Base-by-base conservation (phyloP, 2,888 invertebrate genomes). In the Trichopoda pennipes region DNA sequence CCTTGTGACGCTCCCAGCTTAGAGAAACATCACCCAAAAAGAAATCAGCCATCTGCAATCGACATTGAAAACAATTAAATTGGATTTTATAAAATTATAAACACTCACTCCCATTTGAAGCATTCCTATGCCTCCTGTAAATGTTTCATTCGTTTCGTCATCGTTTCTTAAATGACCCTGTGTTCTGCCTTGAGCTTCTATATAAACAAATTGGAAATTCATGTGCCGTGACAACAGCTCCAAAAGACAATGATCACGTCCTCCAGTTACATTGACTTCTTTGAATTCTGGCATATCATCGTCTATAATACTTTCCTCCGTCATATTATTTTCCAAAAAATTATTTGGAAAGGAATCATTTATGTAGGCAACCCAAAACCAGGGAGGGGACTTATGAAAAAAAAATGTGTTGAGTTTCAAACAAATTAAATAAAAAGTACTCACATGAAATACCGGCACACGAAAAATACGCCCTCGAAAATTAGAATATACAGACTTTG, bases 1-100 rank as follows among this genome's bases (percentile, higher is more conserved):
- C 94, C 85, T 94, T 94, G 16, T 94, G 92, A 4, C 95, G 91
- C 87, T 95, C 95, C 92, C 93, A 94, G 0, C 95, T 95, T 86
- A 95, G 92, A 0, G 94, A 94, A 1, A 95, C 94, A 86, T 95
- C 95, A 0, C 95, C 95, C 44, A 95, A 91, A 86, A 95, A 94
- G 86, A 95, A 93, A 83, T 95, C 95, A 0, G 94, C 95, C 90
- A 86, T 38, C 88, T 88, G 28, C 92, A 17, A 56, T 49, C 1
- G 17, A 49, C 6, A 19, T 2, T 4, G 1, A 2, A 19, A 16
- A 44, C n/a, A 16, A 44, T n/a, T 1, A 44, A n/a, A 44, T 38
- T n/a, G n/a, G n/a, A 12, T 38, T 38, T 38, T 7, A 44, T n/a
- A n/a, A 61, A 2, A 21, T 16, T 14, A 7, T 17, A 3, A 21